Percentiles rank a stretch among this genome's conserved stretches.
Evolutionary conservation across 2,113 vertebrate species (phyloP).

Genomic region (Haplochromis burtoni): DNA sequence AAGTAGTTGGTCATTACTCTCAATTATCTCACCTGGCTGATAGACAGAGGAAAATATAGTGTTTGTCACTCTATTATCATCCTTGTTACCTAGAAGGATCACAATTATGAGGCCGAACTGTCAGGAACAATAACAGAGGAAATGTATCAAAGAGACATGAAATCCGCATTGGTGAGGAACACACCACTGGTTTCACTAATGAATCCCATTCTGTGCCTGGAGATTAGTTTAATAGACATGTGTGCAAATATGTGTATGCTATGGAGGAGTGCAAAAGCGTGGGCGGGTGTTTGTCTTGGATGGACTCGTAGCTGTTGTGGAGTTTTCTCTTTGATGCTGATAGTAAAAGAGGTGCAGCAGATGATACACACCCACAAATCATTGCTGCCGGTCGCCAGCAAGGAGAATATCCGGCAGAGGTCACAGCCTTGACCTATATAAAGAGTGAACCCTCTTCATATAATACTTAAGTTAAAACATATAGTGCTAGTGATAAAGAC

Average conservation of each 20-base stretch:
- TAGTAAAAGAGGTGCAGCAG: slow-evolving; percentile 50
- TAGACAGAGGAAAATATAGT: slow-evolving; percentile 32
- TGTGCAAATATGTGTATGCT: neutral
- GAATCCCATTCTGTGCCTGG: slow-evolving; percentile 9
- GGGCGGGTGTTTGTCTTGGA: slow-evolving; percentile 35
- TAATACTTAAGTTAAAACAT: neutral
- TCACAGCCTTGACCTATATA: slow-evolving; percentile 22
- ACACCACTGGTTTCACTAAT: slow-evolving; percentile 35
- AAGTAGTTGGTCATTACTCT: slow-evolving; percentile 53
- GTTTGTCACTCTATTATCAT: slow-evolving; percentile 59
- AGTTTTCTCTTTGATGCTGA: slow-evolving; percentile 53
- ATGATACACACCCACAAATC: slow-evolving; percentile 42
- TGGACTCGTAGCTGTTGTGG: slow-evolving; percentile 24
- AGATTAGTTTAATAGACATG: slow-evolving; percentile 27
- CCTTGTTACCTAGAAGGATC: slow-evolving; percentile 31
- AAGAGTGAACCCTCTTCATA: neutral
- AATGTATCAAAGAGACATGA: slow-evolving; percentile 48
- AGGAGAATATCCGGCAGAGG: neutral
- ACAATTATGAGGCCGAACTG: slow-evolving; percentile 41
- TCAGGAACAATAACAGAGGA: slow-evolving; percentile 37
- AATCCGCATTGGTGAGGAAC: slow-evolving; percentile 17
- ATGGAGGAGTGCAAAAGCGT: neutral
- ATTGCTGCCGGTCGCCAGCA: slow-evolving; percentile 25
- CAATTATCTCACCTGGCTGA: slow-evolving; percentile 54
- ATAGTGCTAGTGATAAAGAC: neutral